Conservation (phyloP, 2,113 vertebrate species). For the Chaenogobius annularis region DNA sequence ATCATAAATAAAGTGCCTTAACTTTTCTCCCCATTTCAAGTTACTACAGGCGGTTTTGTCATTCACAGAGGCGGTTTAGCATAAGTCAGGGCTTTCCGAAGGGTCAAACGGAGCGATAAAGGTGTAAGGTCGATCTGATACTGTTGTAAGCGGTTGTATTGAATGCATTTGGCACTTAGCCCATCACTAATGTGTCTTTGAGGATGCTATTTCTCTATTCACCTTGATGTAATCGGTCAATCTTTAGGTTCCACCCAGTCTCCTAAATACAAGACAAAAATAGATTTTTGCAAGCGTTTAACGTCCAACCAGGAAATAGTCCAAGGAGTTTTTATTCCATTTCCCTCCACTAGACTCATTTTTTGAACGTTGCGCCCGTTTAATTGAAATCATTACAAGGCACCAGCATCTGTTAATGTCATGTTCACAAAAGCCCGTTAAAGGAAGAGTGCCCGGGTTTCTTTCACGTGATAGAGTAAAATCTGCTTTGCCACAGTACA, state of each 20-base stretch:
- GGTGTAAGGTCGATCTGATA: neutral
- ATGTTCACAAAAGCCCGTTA: too few relatives aligned
- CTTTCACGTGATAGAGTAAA: too few relatives aligned
- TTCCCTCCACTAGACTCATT: too few relatives aligned
- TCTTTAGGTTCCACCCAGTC: neutral
- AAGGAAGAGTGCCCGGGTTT: too few relatives aligned
- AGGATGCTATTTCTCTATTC: slow-evolving; percentile 5
- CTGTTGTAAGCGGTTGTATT: neutral
- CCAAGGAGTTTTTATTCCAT: neutral
- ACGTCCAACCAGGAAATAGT: too few relatives aligned
- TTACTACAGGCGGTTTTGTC: slow-evolving; percentile 24
- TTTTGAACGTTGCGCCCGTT: too few relatives aligned
- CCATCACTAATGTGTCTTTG: neutral
- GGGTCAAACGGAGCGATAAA: neutral
- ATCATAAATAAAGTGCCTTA: slow-evolving; percentile 55
- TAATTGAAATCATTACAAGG: too few relatives aligned
- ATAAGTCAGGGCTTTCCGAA: slow-evolving; percentile 32
- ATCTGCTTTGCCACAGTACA: too few relatives aligned
- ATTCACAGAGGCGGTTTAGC: slow-evolving; percentile 19
- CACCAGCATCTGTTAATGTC: too few relatives aligned
- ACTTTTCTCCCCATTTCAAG: slow-evolving; percentile 31
- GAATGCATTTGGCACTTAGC: slow-evolving; percentile 3
- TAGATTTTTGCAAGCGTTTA: neutral
- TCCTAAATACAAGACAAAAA: neutral
- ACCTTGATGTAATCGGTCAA: neutral